Evolutionary conservation across 2,888 invertebrate genomes (phyloP).

Genomic region (Atethmia centrago): DNA sequence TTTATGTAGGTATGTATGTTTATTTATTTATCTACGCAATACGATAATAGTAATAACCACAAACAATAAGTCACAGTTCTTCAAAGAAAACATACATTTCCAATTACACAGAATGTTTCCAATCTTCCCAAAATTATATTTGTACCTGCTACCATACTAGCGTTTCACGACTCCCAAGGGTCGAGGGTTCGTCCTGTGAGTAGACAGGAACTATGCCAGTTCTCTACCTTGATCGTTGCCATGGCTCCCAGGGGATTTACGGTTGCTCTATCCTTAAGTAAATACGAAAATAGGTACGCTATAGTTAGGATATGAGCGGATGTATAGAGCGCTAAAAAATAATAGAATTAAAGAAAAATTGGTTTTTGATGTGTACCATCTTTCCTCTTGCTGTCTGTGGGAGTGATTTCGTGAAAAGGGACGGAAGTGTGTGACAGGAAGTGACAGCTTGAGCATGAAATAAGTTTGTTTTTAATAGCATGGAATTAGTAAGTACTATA

Average conservation of each 20-base stretch:
- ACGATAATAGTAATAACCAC: too few relatives aligned
- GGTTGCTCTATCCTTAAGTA: conserved; percentile 1
- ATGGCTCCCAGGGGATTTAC: conserved; percentile 29
- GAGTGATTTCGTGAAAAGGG: too few relatives aligned
- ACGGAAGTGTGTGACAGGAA: too few relatives aligned
- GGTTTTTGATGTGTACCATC: too few relatives aligned
- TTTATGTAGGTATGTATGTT: too few relatives aligned
- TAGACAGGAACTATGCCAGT: conserved; percentile 16
- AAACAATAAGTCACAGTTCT: background rate
- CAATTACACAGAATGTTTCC: background rate
- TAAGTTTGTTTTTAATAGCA: too few relatives aligned
- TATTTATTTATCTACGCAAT: too few relatives aligned
- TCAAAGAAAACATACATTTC: background rate
- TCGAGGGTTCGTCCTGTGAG: background rate
- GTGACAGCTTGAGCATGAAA: too few relatives aligned
- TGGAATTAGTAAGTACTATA: too few relatives aligned
- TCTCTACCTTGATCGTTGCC: conserved; percentile 38
- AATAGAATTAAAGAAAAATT: too few relatives aligned
- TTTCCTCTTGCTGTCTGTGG: too few relatives aligned
- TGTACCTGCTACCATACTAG: background rate
- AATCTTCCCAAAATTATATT: conserved; percentile 14
- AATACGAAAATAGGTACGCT: conserved; percentile 1
- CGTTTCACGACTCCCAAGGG: conserved; percentile 5
- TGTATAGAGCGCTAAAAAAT: conserved; percentile 30
- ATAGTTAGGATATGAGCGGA: conserved; percentile 7